phyloP scores from a whole-genome alignment of 2,888 invertebrate species.

The Drosophila formosana region DNA sequence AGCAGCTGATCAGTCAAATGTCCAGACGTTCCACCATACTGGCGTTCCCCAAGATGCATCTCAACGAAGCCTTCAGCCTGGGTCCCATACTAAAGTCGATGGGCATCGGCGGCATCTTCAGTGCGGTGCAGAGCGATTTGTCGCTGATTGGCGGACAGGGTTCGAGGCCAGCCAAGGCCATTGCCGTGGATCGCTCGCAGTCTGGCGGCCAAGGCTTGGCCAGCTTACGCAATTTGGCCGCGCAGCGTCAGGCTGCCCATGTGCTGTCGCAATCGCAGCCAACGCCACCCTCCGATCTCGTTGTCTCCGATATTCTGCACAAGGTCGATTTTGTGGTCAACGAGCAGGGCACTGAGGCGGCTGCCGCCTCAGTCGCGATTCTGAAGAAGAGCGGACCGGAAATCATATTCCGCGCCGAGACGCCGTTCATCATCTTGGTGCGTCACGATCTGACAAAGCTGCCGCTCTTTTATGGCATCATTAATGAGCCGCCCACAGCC shows the following conservation, averaged over 20 bases:
- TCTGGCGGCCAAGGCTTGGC: slow-evolving; percentile 3
- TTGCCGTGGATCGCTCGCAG: background rate
- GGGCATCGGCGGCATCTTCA: slow-evolving; percentile 89
- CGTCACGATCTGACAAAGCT: slow-evolving; percentile 88
- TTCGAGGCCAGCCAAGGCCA: background rate
- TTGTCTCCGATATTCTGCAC: slow-evolving; percentile 87
- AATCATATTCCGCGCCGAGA: slow-evolving; percentile 86
- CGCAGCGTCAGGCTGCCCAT: slow-evolving; percentile 87
- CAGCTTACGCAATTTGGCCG: slow-evolving; percentile 86
- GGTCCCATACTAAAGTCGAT: slow-evolving; percentile 86
- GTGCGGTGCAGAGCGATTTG: slow-evolving; percentile 88
- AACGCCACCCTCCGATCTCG: slow-evolving; percentile 82
- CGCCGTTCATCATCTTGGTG: slow-evolving; percentile 90
- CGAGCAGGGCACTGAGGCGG: slow-evolving; percentile 89
- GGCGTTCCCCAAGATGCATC: slow-evolving; percentile 90
- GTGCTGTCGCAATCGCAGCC: slow-evolving; percentile 70
- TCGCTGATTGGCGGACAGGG: slow-evolving; percentile 86
- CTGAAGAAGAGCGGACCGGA: slow-evolving; percentile 87
- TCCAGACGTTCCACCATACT: slow-evolving; percentile 85
- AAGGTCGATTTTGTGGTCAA: slow-evolving; percentile 88
- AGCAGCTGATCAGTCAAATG: slow-evolving; percentile 83
- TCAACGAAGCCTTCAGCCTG: slow-evolving; percentile 78
- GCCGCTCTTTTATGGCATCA: slow-evolving; percentile 89
- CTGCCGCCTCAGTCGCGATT: slow-evolving; percentile 87
- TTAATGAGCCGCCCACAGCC: slow-evolving; percentile 86